Evolutionary conservation across 2,797 vertebrate species (phyloP), one percentile per base, ranked within the genome.

Genomic region (Catamblyrhynchus diadema): DNA sequence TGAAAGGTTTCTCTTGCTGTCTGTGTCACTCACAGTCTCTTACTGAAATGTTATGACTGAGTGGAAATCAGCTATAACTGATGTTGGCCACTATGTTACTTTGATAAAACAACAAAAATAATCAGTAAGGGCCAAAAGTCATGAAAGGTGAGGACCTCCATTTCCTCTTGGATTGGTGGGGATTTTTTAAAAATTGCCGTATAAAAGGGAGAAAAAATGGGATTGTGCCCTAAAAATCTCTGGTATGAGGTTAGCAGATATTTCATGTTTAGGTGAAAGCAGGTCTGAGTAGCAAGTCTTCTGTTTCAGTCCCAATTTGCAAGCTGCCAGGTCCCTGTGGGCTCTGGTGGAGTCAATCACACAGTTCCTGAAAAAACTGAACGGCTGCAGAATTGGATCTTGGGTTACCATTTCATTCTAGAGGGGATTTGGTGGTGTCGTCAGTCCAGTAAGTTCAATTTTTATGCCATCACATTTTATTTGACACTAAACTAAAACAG

Each of bases 401-500:
- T 86, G 70, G 51, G 28, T 86, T 79, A 45, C 74, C 16, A 8
- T 87, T 95, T 81, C 91, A 24, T 80, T 78, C n/a, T 78, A 88
- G 79, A 80, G 51, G 75, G 74, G 30, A 84, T 95, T 93, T 96
- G 86, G 47, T 83, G 85, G 95, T 66, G 86, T 81, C 39, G 24
- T 92, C 93, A 77, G 82, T 77, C 81, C 81, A 83, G 82, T 94
- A 89, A 83, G 77, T 71, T 95, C 53, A 59, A 12, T 86, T 96
- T 95, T 86, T 79, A 85, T 95, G 89, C 87, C 82, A 92, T 94
- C n/a, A 6, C 70, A 41, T 95, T 96, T 93, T 94, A 80, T 92
- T 84, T 85, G 89, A 95, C 32, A 32, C 80, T 87, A 88, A 95
- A 96, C 93, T 87, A 62, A 94, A 96, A 48, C 94, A 97, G 94